Conservation (phyloP, 2,888 invertebrate species). For the Pheosia tremula region DNA sequence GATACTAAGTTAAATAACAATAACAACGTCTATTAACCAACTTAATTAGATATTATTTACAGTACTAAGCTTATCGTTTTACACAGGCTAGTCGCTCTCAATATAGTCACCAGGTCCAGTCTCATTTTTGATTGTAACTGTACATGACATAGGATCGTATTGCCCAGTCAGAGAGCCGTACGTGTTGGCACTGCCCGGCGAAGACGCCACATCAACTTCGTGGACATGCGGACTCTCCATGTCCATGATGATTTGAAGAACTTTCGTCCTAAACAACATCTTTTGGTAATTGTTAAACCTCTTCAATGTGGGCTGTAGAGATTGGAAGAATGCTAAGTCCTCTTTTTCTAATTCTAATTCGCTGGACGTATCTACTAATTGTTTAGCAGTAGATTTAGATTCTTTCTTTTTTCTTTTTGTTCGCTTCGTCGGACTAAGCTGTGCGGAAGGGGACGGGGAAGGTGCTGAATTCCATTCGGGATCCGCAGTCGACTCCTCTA, state of each 20-base stretch:
- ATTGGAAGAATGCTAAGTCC: slow-evolving; percentile 9
- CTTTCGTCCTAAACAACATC: slow-evolving; percentile 7
- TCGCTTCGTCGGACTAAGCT: background rate
- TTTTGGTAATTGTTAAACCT: slow-evolving; percentile 6
- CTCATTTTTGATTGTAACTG: background rate
- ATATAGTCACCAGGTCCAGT: background rate
- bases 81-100: background rate
- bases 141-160: background rate
- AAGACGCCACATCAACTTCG: background rate
- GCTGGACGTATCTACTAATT: background rate
- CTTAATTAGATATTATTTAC: no score
- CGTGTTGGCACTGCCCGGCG: background rate
- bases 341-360: slow-evolving; percentile 1
- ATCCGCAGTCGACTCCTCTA: no score
- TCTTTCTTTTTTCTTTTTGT: background rate
- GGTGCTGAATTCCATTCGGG: background rate
- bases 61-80: background rate
- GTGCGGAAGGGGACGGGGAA: background rate
- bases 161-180: background rate
- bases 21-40: no score
- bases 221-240: background rate
- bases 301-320: slow-evolving; percentile 7
- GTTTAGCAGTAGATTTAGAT: background rate
- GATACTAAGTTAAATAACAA: no score
- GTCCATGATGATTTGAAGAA: slow-evolving; percentile 3